Percentiles rank a stretch among this genome's conserved stretches.
phyloP scores from a whole-genome alignment of 2,797 vertebrate species.

The Euphonia xanthogaster region DNA sequence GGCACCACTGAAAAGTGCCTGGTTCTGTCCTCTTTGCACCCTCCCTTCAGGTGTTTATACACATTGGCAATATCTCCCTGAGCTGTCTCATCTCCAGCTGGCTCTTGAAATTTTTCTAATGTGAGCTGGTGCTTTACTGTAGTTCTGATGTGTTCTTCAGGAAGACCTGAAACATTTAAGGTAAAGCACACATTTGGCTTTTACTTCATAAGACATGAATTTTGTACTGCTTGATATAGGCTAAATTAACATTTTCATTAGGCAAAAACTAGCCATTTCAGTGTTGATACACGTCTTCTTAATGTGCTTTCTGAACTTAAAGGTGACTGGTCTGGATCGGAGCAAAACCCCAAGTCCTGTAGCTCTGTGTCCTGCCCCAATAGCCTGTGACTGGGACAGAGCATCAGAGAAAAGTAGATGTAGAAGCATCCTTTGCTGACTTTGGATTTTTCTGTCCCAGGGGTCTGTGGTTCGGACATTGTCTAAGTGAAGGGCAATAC shows the following conservation, averaged over 20 bases:
- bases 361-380: background rate
- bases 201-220: background rate
- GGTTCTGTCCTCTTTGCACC: background rate
- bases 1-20: background rate
- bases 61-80: background rate
- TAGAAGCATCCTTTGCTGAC: background rate
- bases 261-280: background rate
- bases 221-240: background rate
- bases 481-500: background rate
- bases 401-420: background rate
- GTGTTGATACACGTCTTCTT: background rate
- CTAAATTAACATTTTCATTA: background rate
- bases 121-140: background rate
- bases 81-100: background rate
- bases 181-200: background rate
- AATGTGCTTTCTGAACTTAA: background rate
- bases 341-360: background rate
- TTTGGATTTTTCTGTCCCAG: background rate
- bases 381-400: background rate
- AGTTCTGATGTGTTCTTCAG: background rate
- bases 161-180: background rate
- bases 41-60: background rate
- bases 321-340: background rate
- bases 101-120: background rate
- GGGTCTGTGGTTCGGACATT: background rate